phyloP scores from a whole-genome alignment of 92 coral and sea anemone genomes.

The Paragorgia papillata region DNA sequence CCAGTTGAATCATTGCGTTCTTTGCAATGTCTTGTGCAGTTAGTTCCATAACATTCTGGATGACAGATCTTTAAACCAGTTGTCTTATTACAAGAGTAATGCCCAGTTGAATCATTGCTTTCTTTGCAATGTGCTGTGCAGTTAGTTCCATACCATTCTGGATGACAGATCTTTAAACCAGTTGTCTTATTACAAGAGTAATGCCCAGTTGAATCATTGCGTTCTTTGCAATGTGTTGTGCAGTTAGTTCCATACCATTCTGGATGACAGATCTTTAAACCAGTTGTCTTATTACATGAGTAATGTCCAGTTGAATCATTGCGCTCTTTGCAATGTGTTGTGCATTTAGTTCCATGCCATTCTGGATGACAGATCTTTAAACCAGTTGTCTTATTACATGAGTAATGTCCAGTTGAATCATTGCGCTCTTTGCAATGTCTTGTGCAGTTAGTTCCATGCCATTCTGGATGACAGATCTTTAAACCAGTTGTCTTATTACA shows the following conservation, averaged over 20 bases:
- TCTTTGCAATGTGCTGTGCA: slow-evolving; percentile 48
- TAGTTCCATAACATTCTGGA: slow-evolving; percentile 14
- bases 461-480: too few species aligned
- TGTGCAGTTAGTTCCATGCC: slow-evolving; percentile 22
- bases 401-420: slow-evolving; percentile 55
- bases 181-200: too few species aligned
- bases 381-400: slow-evolving; percentile 56
- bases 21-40: slow-evolving; percentile 15
- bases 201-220: too few species aligned
- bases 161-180: too few species aligned
- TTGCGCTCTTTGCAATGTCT: too few species aligned
- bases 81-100: slow-evolving; percentile 25
- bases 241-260: slow-evolving; percentile 79
- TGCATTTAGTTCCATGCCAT: slow-evolving; percentile 55
- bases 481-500: too few species aligned
- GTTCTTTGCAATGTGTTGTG: slow-evolving; percentile 49
- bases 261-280: slow-evolving; percentile 29
- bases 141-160: slow-evolving; percentile 46
- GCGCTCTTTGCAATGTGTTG: slow-evolving; percentile 36
- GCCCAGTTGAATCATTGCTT: slow-evolving; percentile 57
- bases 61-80: slow-evolving; percentile 42
- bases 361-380: slow-evolving; percentile 50
- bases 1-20: too few species aligned
- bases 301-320: slow-evolving; percentile 43
- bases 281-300: slow-evolving; percentile 32